Evolutionary conservation across 1,140 invertebrate genomes (phyloP).

Genomic region (Sitobion miscanthi): DNA sequence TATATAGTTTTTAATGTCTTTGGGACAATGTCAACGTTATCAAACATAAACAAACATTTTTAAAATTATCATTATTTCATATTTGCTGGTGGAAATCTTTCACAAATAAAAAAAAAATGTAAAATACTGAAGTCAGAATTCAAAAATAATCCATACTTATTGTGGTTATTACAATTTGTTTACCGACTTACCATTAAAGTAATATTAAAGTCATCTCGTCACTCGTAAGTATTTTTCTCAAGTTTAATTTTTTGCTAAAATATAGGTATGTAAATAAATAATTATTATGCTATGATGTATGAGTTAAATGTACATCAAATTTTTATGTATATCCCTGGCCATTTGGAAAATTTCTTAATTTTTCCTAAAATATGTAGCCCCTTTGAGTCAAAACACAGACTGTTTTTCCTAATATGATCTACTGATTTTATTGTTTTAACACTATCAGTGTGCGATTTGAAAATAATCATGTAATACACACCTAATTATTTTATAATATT

Average conservation of each 20-base stretch:
- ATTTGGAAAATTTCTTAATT: neutral
- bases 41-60: constrained; percentile 17
- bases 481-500: neutral
- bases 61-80: neutral
- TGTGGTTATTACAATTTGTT: neutral
- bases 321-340: neutral
- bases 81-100: neutral
- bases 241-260: neutral
- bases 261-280: neutral
- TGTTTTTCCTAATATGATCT: neutral
- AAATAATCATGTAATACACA: neutral
- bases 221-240: neutral
- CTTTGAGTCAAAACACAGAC: neutral
- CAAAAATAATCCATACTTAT: neutral
- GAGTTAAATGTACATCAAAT: neutral
- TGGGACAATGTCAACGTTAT: neutral
- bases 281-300: neutral
- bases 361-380: neutral
- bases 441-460: too few relatives aligned
- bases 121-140: neutral
- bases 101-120: neutral
- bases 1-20: neutral
- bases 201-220: neutral
- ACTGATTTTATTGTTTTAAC: neutral
- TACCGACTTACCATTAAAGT: neutral